Evolutionary conservation across 2,888 invertebrate genomes (phyloP), one percentile per base, ranked within the genome.

Genomic region (Fabriciana adippe): DNA sequence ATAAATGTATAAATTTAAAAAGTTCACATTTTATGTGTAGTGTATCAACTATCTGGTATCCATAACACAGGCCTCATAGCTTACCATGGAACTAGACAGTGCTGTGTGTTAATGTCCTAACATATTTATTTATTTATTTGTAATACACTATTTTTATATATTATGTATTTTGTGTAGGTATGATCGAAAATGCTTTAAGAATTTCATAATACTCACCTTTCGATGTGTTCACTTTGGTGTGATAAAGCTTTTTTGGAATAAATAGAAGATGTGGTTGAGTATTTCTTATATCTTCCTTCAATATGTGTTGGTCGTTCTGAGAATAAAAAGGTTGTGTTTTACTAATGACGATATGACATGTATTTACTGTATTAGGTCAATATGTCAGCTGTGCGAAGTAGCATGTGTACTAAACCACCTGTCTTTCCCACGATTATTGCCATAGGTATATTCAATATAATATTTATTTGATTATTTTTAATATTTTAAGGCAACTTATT

Each of bases 211-310:
- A 53, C 45, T 64, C 81, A 93, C 93, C 92, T 90, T 82, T 92
- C 92, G 64, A 93, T 79, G 81, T 92, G 89, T 78, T 93, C 93
- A 69, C 92, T 92, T 72, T 90, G 90, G 55, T 90, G 90, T 72
- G 92, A 91, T 68, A 89, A 78, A 26, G 91, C 90, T 78, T 90
- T 93, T 79, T 93, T 93, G 65, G 93, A 93, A 79, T 93, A 90
- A 62, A 93, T 83, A 35, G 92, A 92, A 54, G 92, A 92, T 72
- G 92, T 90, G 21, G 92, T 92, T 73, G 92, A 92, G 79, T 92
- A 92, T 84, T 92, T 92, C 77, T 92, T 92, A 78, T 88, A 92
- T 76, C 90, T 89, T 78, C 92, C 92, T 80, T 92, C 92, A 79
- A 92, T 92, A 81, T 92, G 92, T 67, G 85, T 81, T 74, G 90